Conservation (phyloP, 2,797 vertebrate species). For the Enoplosus armatus region DNA sequence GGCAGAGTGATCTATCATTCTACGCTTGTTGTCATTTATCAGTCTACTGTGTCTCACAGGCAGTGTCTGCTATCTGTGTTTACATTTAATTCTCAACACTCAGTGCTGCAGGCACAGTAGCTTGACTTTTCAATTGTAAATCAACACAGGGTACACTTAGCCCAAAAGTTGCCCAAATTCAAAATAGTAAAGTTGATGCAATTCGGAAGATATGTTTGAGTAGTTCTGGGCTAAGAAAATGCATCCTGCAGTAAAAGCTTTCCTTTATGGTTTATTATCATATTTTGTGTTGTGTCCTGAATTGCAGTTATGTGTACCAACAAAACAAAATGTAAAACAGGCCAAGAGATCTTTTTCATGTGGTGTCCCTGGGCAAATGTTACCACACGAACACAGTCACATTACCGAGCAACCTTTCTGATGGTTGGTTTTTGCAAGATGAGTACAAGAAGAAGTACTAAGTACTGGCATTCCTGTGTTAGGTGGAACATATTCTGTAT, state of each 20-base stretch:
- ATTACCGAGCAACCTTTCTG: background rate
- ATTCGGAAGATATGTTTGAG: conserved; percentile 1
- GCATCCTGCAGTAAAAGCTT: background rate
- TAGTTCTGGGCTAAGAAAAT: background rate
- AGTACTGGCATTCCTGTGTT: background rate
- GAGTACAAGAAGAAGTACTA: background rate
- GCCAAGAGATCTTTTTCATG: background rate
- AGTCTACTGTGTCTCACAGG: conserved; percentile 18
- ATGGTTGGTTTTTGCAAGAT: background rate
- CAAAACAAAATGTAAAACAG: background rate
- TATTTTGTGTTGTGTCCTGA: background rate
- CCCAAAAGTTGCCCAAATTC: background rate
- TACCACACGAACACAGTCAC: background rate
- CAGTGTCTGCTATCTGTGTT: conserved; percentile 29
- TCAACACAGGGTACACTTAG: background rate
- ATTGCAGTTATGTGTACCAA: background rate
- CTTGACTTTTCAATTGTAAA: conserved; percentile 38
- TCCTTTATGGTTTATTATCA: background rate
- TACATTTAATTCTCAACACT: conserved; percentile 29
- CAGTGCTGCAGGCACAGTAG: conserved; percentile 17
- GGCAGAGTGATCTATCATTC: conserved; percentile 40
- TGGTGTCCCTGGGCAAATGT: background rate
- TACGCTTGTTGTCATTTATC: conserved; percentile 46
- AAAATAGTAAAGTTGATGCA: conserved; percentile 14
- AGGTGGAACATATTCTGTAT: background rate